A percentile compares a stretch with the other conserved stretches of the same genome.
Evolutionary conservation across 2,888 invertebrate species (phyloP).

Genomic region (Andrena chrysosceles): DNA sequence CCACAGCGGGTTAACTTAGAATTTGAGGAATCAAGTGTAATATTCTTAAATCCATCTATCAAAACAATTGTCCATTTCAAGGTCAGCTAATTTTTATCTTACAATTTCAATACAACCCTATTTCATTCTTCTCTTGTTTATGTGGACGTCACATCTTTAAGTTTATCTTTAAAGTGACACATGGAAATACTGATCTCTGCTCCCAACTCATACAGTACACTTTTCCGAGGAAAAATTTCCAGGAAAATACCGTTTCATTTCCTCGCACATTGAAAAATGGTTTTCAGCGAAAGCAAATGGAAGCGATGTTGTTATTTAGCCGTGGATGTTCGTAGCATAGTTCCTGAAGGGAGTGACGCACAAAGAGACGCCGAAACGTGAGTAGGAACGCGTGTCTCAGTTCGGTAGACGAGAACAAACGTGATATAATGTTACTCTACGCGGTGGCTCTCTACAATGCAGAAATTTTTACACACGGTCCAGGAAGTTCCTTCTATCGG

Average conservation of each 20-base stretch:
- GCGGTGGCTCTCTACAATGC: slow-evolving; percentile 62
- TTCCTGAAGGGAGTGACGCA: slow-evolving; percentile 44
- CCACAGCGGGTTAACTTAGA: too few species aligned
- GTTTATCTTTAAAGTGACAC: too few species aligned
- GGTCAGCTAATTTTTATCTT: not conserved
- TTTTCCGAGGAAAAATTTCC: not conserved
- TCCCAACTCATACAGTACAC: not conserved
- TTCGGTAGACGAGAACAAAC: slow-evolving; percentile 72
- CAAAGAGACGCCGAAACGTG: slow-evolving; percentile 68
- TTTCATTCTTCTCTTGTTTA: too few species aligned
- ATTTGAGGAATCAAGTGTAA: too few species aligned
- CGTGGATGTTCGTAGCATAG: slow-evolving; percentile 27
- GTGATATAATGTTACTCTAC: slow-evolving; percentile 71
- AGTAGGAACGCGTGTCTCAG: slow-evolving; percentile 70
- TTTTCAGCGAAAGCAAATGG: not conserved
- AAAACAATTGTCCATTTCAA: not conserved
- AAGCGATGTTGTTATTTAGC: not conserved
- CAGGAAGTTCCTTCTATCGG: slow-evolving; percentile 66
- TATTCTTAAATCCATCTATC: too few species aligned
- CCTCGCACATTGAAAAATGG: not conserved
- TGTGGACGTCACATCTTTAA: too few species aligned
- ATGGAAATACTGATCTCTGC: too few species aligned
- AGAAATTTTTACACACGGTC: slow-evolving; percentile 66
- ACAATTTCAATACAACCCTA: too few species aligned
- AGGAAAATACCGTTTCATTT: not conserved